Percentiles rank a stretch among this genome's conserved stretches.
phyloP scores from a whole-genome alignment of 2,797 vertebrate species.

The Synaphobranchus kaupii region DNA sequence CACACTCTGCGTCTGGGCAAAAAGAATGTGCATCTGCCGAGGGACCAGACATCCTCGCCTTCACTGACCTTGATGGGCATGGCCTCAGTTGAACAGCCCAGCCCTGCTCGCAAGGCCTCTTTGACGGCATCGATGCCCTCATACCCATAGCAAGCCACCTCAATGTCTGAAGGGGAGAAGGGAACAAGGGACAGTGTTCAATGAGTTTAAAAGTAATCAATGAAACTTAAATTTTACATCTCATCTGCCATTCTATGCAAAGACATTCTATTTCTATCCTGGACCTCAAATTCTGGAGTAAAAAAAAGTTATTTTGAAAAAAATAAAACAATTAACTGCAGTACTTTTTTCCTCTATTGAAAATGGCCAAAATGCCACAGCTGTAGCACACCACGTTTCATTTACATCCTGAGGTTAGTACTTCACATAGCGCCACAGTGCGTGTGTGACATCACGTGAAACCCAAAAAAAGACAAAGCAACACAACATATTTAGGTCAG shows the following conservation, averaged over 20 bases:
- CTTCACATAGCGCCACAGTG: no score
- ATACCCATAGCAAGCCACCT: conserved; percentile 97
- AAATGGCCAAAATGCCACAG: no score
- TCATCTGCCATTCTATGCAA: not conserved
- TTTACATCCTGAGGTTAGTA: no score
- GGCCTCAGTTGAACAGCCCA: conserved; percentile 91
- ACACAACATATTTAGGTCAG: not conserved
- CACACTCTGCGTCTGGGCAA: no score
- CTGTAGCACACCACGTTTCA: no score
- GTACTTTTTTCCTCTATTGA: no score
- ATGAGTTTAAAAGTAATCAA: not conserved
- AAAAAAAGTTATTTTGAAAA: no score
- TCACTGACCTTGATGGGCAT: conserved; percentile 95
- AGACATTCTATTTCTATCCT: no score
- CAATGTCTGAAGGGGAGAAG: conserved; percentile 80
- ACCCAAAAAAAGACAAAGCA: not conserved
- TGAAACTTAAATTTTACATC: not conserved
- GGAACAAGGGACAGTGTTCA: not conserved
- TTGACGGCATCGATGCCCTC: conserved; percentile 71
- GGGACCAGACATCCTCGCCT: not conserved
- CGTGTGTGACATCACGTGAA: not conserved
- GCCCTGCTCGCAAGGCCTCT: conserved; percentile 86
- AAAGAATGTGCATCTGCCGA: no score
- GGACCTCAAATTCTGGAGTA: no score
- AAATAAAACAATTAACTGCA: no score